phyloP scores from a whole-genome alignment of 2,113 vertebrate genomes.

The Noturus placidus region DNA sequence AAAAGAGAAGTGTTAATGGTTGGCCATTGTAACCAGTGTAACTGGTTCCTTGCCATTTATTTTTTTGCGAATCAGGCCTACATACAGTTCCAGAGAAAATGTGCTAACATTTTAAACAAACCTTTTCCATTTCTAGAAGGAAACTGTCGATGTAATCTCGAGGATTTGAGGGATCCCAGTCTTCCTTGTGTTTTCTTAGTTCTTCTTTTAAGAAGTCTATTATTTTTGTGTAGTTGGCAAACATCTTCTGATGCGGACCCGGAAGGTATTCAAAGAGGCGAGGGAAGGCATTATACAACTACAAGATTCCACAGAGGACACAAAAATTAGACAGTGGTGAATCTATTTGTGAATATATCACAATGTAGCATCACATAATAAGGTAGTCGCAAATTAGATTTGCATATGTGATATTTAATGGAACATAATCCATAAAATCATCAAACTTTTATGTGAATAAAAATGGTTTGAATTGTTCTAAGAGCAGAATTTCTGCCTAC shows the following conservation, averaged over 20 bases:
- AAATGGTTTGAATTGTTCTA: not conserved
- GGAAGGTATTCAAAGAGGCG: conserved; percentile 61
- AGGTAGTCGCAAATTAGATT: not conserved
- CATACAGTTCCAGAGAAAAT: not conserved
- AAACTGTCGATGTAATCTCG: conserved; percentile 67
- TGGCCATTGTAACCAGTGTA: no score
- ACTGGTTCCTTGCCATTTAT: not conserved
- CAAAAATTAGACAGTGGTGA: not conserved
- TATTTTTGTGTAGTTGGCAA: conserved; percentile 53
- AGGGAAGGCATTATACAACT: conserved; percentile 67
- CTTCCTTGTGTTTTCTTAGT: conserved; percentile 52
- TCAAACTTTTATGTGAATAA: not conserved
- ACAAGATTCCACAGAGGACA: not conserved
- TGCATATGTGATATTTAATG: not conserved
- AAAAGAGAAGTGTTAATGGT: not conserved
- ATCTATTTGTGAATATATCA: not conserved
- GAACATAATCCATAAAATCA: not conserved
- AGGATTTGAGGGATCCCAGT: conserved; percentile 60
- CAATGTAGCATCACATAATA: not conserved
- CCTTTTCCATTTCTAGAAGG: conserved; percentile 63
- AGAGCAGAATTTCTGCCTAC: not conserved
- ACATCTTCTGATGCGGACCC: conserved; percentile 55
- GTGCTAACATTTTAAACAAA: conserved; percentile 31
- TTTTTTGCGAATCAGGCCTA: not conserved
- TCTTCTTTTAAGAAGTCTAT: conserved; percentile 55